Percentiles rank a stretch among this genome's conserved stretches.
Conservation (phyloP, 2,888 invertebrate genomes). For the Cerceris ruficornis region DNA sequence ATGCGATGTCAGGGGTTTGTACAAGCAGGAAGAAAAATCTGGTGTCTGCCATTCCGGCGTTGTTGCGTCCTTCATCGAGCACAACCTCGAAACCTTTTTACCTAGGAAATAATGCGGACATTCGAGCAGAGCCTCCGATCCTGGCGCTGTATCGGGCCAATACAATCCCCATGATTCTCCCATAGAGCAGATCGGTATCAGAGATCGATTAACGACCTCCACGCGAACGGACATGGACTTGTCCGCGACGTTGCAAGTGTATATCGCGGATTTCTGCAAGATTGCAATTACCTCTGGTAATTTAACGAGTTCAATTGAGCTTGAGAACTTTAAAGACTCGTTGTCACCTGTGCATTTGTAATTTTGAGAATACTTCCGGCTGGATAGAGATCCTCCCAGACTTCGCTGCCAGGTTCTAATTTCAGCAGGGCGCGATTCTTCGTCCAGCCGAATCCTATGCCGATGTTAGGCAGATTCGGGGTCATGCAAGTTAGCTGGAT, state of each 20-base stretch:
- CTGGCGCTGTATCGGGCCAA: conserved; percentile 89
- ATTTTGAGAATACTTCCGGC: conserved; percentile 92
- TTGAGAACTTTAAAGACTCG: not conserved
- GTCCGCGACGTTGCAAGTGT: conserved; percentile 88
- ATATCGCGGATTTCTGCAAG: conserved; percentile 89
- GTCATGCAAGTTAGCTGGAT: conserved; percentile 88
- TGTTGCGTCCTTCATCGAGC: conserved; percentile 85
- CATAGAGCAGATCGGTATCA: conserved; percentile 84
- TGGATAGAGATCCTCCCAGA: conserved; percentile 93
- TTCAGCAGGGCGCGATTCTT: conserved; percentile 89
- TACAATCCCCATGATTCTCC: conserved; percentile 84
- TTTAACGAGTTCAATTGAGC: not conserved
- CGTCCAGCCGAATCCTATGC: conserved; percentile 92
- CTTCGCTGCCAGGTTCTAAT: conserved; percentile 88
- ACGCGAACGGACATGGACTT: conserved; percentile 86
- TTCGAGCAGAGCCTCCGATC: conserved; percentile 86
- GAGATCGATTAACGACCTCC: conserved; percentile 84
- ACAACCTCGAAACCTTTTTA: conserved; percentile 81
- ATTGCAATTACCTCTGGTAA: not conserved
- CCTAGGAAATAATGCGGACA: conserved; percentile 83
- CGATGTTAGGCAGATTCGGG: conserved; percentile 82
- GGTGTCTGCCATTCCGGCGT: conserved; percentile 89
- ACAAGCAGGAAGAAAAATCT: conserved; percentile 89
- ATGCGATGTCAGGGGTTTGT: conserved; percentile 85
- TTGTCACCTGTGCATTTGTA: conserved; percentile 87